Percentiles rank a stretch among this genome's conserved stretches.
phyloP scores from a whole-genome alignment of 1,140 invertebrate genomes.

The Coenobita brevimanus region DNA sequence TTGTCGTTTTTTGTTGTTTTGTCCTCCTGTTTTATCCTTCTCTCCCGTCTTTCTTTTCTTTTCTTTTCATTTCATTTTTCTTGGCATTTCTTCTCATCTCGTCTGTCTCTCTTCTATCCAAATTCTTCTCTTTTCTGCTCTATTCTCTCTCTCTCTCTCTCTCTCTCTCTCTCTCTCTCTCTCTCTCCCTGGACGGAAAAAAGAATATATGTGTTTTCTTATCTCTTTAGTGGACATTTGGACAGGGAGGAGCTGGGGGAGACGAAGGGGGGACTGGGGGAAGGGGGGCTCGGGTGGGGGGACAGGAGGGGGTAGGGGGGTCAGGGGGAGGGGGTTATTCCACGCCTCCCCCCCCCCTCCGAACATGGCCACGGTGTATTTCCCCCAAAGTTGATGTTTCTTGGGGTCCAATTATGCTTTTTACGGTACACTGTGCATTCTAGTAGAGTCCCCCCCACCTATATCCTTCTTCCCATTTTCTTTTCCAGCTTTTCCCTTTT shows the following conservation, averaged over 20 bases:
- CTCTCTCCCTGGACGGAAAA: conserved; percentile 4
- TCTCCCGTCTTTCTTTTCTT: background rate
- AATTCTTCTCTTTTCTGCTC: no score
- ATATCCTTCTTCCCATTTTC: no score
- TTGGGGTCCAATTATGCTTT: no score
- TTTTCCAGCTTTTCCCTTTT: no score
- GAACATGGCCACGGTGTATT: no score
- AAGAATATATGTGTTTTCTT: background rate
- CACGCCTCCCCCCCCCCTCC: no score
- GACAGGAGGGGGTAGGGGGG: background rate
- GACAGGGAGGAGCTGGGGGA: background rate
- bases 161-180: background rate
- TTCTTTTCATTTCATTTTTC: background rate
- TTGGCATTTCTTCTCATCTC: background rate
- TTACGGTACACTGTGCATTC: no score
- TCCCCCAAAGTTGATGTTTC: no score
- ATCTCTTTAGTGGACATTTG: background rate
- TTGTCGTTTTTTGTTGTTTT: background rate
- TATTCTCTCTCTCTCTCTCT: background rate
- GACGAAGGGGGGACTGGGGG: background rate
- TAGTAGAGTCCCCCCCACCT: no score
- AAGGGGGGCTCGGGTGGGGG: background rate
- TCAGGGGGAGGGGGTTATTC: background rate
- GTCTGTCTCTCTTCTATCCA: background rate
- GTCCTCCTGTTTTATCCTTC: background rate